Base-by-base conservation (phyloP, 1,140 invertebrate species). In the Agraylea sexmaculata region DNA sequence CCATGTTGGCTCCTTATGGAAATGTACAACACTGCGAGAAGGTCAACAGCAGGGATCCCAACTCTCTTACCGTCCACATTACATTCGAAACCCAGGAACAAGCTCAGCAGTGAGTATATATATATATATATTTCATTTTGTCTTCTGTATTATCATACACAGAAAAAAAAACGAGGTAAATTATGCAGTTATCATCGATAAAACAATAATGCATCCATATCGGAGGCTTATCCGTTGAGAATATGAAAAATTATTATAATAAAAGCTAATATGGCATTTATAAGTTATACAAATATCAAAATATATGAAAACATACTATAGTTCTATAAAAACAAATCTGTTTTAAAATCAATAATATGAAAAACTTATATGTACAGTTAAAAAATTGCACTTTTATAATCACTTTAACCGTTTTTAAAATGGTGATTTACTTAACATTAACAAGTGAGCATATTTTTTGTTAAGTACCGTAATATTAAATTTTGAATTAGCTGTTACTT, bases 61-160 rank as follows among this genome's bases (percentile, higher is more conserved):
- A 73, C 62, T 76, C 78, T 52, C 80, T 83, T 68, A 75, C 75
- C 50, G 74, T 87, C 51, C 78, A 81, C 67, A 79, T 90, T 59
- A 87, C 78, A 57, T 91, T 83, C 74, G 85, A 89, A 68, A 84
- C 75, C 52, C 74, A 77, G 58, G 87, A 90, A 56, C 80, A 86
- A 71, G 86, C 87, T 60, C 85, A 87, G 71, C 79, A 82, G 86
- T 89, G 69, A 82, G 83, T 85, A 69, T 57, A 12, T 7, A 8
- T 25, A 25, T 7, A 25, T 25, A 25, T 25, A 8, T 8, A 7
- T 12, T 25, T 25, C n/a, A 25, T 25, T 25, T 25, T 25, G 12
- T 25, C n/a, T 25, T 25, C n/a, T 25, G 23, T 25, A 8, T 25
- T 25, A 25, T 25, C 23, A 25, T 7, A 8, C n/a, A 25, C 7